Percentiles rank a stretch among this genome's conserved stretches.
phyloP scores from a whole-genome alignment of 2,888 invertebrate species.

The Corbicula japonica region DNA sequence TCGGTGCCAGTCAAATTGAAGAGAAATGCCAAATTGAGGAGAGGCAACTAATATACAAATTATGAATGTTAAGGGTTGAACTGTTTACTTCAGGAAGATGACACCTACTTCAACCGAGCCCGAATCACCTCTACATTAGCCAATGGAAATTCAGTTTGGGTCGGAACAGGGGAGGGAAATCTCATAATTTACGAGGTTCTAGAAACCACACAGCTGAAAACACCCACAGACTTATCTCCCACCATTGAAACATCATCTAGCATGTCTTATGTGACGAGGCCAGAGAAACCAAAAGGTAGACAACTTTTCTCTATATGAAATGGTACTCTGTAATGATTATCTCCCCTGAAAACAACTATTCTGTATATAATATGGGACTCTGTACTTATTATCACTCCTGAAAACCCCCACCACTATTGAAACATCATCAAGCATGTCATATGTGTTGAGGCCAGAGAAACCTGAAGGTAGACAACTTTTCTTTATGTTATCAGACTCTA shows the following conservation, averaged over 20 bases:
- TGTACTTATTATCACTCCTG: no score
- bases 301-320: not conserved
- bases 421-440: no score
- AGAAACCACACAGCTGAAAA: conserved; percentile 70
- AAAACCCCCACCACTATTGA: no score
- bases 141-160: conserved; percentile 86
- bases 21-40: no score
- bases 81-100: conserved; percentile 82
- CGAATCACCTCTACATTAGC: conserved; percentile 86
- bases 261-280: conserved; percentile 44
- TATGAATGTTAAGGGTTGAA: not conserved
- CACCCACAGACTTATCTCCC: conserved; percentile 75
- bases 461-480: no score
- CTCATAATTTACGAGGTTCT: conserved; percentile 84
- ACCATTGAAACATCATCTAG: conserved; percentile 66
- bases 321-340: no score
- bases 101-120: conserved; percentile 83
- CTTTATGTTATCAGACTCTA: no score
- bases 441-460: no score
- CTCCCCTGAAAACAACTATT: no score
- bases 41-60: no score
- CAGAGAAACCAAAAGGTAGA: conserved; percentile 47
- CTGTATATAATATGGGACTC: no score
- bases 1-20: no score
- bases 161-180: conserved; percentile 88